A percentile compares a stretch with the other conserved stretches of the same genome.
Evolutionary conservation across 2,888 invertebrate species (phyloP).

Genomic region (Liodrosophila aerea): DNA sequence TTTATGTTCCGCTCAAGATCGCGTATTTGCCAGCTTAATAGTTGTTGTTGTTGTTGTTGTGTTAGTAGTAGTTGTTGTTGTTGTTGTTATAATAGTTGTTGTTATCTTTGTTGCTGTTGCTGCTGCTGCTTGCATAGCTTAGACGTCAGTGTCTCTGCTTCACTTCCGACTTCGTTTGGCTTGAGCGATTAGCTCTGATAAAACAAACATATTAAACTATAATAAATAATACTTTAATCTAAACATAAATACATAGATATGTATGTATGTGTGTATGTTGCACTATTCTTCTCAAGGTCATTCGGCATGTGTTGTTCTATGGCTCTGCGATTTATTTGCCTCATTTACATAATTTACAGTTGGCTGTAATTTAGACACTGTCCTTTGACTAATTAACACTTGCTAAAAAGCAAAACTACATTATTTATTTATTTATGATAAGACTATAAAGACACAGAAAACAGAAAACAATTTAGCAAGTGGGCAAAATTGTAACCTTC

Average conservation of each 20-base stretch:
- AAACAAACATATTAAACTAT: conserved; percentile 8
- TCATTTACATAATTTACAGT: conserved; percentile 11
- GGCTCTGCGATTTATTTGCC: neutral
- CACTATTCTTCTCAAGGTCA: conserved; percentile 37
- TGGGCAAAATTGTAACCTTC: conserved; percentile 56
- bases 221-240: too few relatives aligned
- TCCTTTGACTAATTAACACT: conserved; percentile 48
- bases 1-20: conserved; percentile 79
- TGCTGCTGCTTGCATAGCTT: too few relatives aligned
- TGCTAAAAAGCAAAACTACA: too few relatives aligned
- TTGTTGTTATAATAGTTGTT: conserved; percentile 1
- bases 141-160: too few relatives aligned
- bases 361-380: neutral
- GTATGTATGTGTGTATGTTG: conserved; percentile 7
- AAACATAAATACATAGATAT: conserved; percentile 5
- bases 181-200: too few relatives aligned
- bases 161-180: conserved; percentile 21
- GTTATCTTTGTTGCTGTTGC: too few relatives aligned
- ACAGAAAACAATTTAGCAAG: conserved; percentile 43
- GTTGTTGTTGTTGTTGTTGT: conserved; percentile 26
- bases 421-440: conserved; percentile 1
- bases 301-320: conserved; percentile 5
- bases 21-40: conserved; percentile 40
- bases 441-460: neutral
- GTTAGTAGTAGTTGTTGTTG: conserved; percentile 22